phyloP scores from a whole-genome alignment of 2,113 vertebrate species.

The Hippocampus mohnikei region DNA sequence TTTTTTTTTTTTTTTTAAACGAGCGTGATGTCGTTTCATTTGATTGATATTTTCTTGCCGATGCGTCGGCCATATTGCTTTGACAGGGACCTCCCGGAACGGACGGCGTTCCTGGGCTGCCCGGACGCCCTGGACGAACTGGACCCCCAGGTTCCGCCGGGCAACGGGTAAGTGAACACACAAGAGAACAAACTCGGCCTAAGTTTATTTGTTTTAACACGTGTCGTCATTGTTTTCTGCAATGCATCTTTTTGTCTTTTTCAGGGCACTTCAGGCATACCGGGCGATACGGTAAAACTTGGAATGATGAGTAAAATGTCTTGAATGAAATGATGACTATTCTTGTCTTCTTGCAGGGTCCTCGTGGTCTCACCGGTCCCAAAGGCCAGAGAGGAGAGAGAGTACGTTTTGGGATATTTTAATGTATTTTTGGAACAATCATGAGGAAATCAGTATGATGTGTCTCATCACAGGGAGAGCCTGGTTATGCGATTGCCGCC shows the following conservation, averaged over 20 bases:
- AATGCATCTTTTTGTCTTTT: constrained; percentile 3
- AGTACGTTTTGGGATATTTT: constrained; percentile 63
- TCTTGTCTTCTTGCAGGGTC: constrained; percentile 67
- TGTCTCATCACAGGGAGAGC: constrained; percentile 75
- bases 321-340: background rate
- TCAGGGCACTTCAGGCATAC: constrained; percentile 76
- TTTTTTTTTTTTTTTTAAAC: background rate
- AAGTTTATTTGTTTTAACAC: constrained; percentile 1
- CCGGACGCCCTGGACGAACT: constrained; percentile 79
- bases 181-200: constrained; percentile 4
- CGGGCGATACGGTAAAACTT: constrained; percentile 72
- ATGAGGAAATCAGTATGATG: background rate
- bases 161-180: constrained; percentile 66
- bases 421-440: background rate
- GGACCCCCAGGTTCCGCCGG: constrained; percentile 82
- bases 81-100: constrained; percentile 80
- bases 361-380: constrained; percentile 73
- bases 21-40: background rate
- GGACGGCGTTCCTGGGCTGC: constrained; percentile 84
- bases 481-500: constrained; percentile 81
- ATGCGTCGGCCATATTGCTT: constrained; percentile 1
- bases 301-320: background rate
- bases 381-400: constrained; percentile 85
- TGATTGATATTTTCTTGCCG: constrained; percentile 18
- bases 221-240: background rate